A percentile compares a stretch with the other conserved stretches of the same genome.
Evolutionary conservation across 1,140 invertebrate species (phyloP).

Genomic region (Drosophila paulistorum): DNA sequence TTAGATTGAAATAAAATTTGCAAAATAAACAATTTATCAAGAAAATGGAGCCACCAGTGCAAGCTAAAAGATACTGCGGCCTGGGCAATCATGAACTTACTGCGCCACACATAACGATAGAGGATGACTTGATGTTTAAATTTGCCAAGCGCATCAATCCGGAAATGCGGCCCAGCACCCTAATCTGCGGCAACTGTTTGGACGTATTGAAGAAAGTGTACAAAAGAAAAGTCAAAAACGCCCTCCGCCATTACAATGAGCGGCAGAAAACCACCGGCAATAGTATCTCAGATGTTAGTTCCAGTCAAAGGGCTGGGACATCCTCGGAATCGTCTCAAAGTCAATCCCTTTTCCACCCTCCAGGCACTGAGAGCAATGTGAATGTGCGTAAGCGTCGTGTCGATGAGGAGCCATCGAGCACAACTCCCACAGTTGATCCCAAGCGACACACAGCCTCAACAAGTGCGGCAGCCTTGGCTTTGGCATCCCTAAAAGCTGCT

Average conservation of each 20-base stretch:
- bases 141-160: constrained; percentile 37
- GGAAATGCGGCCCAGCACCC: constrained; percentile 23
- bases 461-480: background rate
- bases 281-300: constrained; percentile 45
- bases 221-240: constrained; percentile 20
- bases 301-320: constrained; percentile 31
- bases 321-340: background rate
- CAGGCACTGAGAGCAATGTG: background rate
- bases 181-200: constrained; percentile 33
- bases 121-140: constrained; percentile 12
- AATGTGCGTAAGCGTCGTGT: background rate
- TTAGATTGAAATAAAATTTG: no score
- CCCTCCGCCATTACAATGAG: background rate
- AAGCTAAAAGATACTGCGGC: constrained; percentile 22
- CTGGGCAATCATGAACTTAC: constrained; percentile 32
- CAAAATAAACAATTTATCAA: no score
- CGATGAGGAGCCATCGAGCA: background rate
- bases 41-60: no score
- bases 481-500: background rate
- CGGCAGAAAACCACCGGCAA: background rate
- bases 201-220: constrained; percentile 24
- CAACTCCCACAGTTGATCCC: background rate
- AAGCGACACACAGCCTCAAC: background rate
- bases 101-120: constrained; percentile 19
- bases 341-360: background rate